Percentiles rank a stretch among this genome's conserved stretches.
Conservation (phyloP, 2,888 invertebrate genomes). For the Lochmaea crataegi region DNA sequence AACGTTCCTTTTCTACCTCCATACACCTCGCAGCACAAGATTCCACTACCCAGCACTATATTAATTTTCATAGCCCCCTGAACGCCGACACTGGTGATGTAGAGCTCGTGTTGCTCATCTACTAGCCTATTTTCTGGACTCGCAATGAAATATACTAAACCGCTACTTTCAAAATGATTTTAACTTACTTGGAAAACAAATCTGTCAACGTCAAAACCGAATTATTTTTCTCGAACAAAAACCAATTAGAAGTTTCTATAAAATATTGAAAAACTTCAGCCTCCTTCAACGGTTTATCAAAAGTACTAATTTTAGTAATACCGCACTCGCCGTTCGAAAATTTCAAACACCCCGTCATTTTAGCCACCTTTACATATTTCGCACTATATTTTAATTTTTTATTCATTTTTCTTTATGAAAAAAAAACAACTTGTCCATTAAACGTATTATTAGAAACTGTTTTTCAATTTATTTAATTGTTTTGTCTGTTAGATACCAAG, state of each 20-base stretch:
- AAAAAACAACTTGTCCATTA: slow-evolving; percentile 6
- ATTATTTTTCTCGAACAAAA: slow-evolving; percentile 55
- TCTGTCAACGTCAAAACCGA: slow-evolving; percentile 49
- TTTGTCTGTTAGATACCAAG: slow-evolving; percentile 19
- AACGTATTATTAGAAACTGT: slow-evolving; percentile 5
- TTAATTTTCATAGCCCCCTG: too few relatives aligned
- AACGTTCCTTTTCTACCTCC: too few relatives aligned
- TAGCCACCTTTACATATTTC: slow-evolving; percentile 50
- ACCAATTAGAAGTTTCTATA: slow-evolving; percentile 59
- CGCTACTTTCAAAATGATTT: too few relatives aligned
- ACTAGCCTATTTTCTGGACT: too few relatives aligned
- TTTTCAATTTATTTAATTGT: slow-evolving; percentile 14
- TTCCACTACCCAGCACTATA: too few relatives aligned
- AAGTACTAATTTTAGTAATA: slow-evolving; percentile 44
- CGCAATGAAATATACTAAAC: too few relatives aligned
- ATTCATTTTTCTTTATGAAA: slow-evolving; percentile 35
- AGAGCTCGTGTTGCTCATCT: too few relatives aligned
- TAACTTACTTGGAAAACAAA: slow-evolving; percentile 51
- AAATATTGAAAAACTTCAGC: slow-evolving; percentile 54
- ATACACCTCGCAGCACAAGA: too few relatives aligned
- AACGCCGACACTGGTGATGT: too few relatives aligned
- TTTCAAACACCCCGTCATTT: slow-evolving; percentile 51
- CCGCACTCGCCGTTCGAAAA: slow-evolving; percentile 46
- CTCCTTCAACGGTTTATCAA: slow-evolving; percentile 51
- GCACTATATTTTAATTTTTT: slow-evolving; percentile 46